Evolutionary conservation across 2,888 invertebrate genomes (phyloP), one percentile per base, ranked within the genome.

Genomic region (Sialis fuliginosa): DNA sequence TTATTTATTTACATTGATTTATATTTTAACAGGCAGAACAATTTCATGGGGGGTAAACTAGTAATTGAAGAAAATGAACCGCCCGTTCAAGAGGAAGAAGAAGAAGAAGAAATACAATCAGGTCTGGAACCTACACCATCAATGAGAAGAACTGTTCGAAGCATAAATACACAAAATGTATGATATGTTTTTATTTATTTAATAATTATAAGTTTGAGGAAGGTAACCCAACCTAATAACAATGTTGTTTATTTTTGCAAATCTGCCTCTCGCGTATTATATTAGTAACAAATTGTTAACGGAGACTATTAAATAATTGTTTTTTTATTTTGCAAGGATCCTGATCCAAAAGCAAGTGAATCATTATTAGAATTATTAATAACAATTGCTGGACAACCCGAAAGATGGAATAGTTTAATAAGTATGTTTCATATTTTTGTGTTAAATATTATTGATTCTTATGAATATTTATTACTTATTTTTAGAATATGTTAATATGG

Each of bases 321-420:
- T 22, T 44, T 5, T 34, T 44, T 10, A 39, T 31, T 37, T 39
- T 45, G 37, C 2, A 12, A 45, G 45, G 45, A 45, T 35, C 47
- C 47, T 5, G 42, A 47, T 30, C 47, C 47, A 6, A 42, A 32
- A 6, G 42, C 47, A 8, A 47, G 47, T 35, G 47, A 47, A 42
- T 47, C 47, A 31, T 35, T 47, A 42, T 37, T 47, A 22, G 47
- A 47, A 42, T 35, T 47, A 30, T 33, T 47, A 8, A 34, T 47
- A n/a, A 47, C 47, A 1, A 47, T 47, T 10, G 47, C 47, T 35
- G 47, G 42, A 22, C 47, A 47, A 42, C 47, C 47, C 6, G 47
- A 47, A 42, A 13, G 42, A 30, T 47, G 47, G 47, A 47, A 42
- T 6, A 35, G 34, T 32, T 31, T 47, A 6, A 41, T 47, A 33